These are phyloP conservation scores for Hippocampus kuda DNA, from an alignment of 2,797 vertebrate genomes.

Conservation along the genomic window DNA sequence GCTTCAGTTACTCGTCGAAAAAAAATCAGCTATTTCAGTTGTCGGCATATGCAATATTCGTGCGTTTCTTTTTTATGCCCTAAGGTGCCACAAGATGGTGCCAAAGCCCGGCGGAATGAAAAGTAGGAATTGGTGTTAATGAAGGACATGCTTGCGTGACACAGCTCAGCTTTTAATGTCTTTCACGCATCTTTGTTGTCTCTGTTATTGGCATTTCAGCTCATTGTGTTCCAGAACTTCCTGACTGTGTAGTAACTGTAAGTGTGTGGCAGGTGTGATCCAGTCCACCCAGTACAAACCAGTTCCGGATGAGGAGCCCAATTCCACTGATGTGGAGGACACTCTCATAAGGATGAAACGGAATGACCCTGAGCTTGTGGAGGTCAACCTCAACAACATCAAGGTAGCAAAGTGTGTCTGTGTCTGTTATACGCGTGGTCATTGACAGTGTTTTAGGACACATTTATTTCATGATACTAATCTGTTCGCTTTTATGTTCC, in stretches of 20 bases:
- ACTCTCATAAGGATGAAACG: slow-evolving; percentile 78
- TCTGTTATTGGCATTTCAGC: background rate
- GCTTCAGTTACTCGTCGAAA: background rate
- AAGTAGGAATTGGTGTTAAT: background rate
- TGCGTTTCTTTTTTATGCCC: no score
- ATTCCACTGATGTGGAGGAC: slow-evolving; percentile 87
- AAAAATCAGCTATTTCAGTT: background rate
- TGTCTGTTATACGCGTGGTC: no score
- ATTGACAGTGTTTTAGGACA: background rate
- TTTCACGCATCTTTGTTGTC: no score
- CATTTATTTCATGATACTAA: background rate
- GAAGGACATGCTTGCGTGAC: background rate
- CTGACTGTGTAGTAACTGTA: background rate
- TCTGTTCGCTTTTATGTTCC: background rate
- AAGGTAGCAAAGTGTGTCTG: slow-evolving; percentile 60
- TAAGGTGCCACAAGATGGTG: background rate
- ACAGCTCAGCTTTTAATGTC: background rate
- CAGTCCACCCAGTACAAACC: slow-evolving; percentile 94
- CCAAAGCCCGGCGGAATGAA: background rate
- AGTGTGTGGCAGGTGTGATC: slow-evolving; percentile 56
- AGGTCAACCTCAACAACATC: slow-evolving; percentile 98
- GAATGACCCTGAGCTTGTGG: slow-evolving; percentile 85
- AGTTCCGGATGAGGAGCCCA: slow-evolving; percentile 91
- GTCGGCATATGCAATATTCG: background rate
- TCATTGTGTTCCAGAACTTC: background rate